phyloP scores from a whole-genome alignment of 2,888 invertebrate genomes.

The Zygaena filipendulae region DNA sequence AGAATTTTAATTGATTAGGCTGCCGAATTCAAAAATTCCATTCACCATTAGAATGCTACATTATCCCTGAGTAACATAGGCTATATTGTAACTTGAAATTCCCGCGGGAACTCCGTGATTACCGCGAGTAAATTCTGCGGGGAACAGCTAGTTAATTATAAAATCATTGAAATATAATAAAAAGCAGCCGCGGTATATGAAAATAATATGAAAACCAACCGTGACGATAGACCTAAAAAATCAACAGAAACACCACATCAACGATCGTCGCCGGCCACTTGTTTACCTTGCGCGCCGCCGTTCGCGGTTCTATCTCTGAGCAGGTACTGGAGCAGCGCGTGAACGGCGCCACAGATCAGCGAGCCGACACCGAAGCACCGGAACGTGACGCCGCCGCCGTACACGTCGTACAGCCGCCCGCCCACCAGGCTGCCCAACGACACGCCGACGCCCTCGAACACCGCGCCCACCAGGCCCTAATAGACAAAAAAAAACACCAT shows the following conservation, averaged over 20 bases:
- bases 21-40: too few species aligned
- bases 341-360: constrained; percentile 69
- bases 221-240: too few species aligned
- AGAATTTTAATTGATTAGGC: too few species aligned
- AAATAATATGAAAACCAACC: too few species aligned
- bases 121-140: too few species aligned
- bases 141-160: too few species aligned
- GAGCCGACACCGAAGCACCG: constrained; percentile 77
- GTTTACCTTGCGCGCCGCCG: constrained; percentile 40
- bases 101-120: too few species aligned
- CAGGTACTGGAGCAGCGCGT: constrained; percentile 60
- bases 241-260: not conserved
- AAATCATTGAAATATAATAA: constrained; percentile 9
- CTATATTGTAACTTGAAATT: too few species aligned
- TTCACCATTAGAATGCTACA: too few species aligned
- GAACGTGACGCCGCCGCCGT: constrained; percentile 77
- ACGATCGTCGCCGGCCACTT: constrained; percentile 8
- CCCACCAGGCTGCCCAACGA: constrained; percentile 82
- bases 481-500: not conserved
- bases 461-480: constrained; percentile 84
- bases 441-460: constrained; percentile 89
- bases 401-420: constrained; percentile 73
- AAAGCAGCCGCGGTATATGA: too few species aligned
- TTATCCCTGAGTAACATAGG: too few species aligned
- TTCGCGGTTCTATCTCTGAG: constrained; percentile 26